phyloP scores from a whole-genome alignment of 2,113 vertebrate genomes.

The Strix uralensis region DNA sequence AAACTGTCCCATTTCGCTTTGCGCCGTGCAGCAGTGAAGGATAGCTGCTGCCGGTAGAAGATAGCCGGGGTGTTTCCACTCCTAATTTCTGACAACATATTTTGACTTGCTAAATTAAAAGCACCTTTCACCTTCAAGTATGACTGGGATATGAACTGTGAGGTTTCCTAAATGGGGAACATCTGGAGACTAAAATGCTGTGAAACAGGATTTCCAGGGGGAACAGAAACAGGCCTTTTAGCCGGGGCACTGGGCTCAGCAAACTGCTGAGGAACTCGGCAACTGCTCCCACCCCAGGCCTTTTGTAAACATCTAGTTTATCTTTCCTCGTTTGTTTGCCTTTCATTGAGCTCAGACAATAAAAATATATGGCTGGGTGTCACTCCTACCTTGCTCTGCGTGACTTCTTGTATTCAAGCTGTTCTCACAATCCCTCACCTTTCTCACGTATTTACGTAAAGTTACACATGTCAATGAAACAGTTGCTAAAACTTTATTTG shows the following conservation, averaged over 20 bases:
- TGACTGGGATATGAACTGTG: neutral
- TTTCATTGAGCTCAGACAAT: neutral
- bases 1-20: neutral
- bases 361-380: neutral
- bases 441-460: neutral
- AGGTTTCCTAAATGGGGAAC: neutral
- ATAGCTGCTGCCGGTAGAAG: rapidly evolving
- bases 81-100: neutral
- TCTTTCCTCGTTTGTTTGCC: neutral
- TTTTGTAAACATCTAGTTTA: neutral
- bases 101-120: neutral
- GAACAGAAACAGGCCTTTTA: neutral
- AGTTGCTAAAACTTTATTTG: neutral
- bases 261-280: neutral
- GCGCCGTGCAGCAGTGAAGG: rapidly evolving
- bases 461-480: rapidly evolving
- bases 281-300: neutral
- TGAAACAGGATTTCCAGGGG: neutral
- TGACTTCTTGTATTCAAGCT: neutral
- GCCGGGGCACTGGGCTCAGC: neutral
- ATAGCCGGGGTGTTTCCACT: too few relatives aligned
- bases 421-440: neutral
- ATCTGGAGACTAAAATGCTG: neutral
- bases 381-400: neutral
- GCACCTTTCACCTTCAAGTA: neutral